Conservation (phyloP, 1,140 invertebrate genomes). For the Drosophila tristis region DNA sequence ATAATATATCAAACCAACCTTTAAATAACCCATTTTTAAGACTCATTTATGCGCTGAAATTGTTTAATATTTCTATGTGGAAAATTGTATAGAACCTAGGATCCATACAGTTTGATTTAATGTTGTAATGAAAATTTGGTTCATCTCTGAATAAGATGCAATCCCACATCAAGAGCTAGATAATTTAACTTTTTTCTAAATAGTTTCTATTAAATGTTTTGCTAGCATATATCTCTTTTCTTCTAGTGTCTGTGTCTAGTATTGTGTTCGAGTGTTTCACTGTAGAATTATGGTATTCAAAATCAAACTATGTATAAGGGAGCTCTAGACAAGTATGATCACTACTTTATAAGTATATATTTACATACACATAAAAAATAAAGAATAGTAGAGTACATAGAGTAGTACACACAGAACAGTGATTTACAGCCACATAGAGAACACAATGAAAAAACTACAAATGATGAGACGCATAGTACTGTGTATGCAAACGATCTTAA, state of each 20-base stretch:
- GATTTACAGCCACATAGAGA: constrained; percentile 2
- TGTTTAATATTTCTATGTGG: too few species aligned
- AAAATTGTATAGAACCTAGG: too few species aligned
- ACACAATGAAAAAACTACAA: constrained; percentile 55
- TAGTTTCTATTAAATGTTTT: background rate
- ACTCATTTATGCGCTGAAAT: too few species aligned
- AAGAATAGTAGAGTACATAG: constrained; percentile 12
- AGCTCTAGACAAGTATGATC: constrained; percentile 2
- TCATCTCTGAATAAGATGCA: too few species aligned
- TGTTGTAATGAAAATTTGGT: too few species aligned
- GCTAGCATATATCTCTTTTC: background rate
- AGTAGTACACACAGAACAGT: constrained; percentile 9
- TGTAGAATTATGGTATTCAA: constrained; percentile 15
- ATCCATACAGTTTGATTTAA: too few species aligned
- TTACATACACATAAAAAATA: constrained; percentile 17
- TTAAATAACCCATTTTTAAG: background rate
- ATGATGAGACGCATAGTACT: constrained; percentile 50
- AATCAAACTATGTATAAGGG: background rate
- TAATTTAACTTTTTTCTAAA: background rate
- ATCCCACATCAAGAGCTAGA: too few species aligned
- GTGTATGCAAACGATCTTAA: constrained; percentile 28
- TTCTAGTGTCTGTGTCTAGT: constrained; percentile 1
- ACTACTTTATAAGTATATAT: constrained; percentile 12
- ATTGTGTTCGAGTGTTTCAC: constrained; percentile 13
- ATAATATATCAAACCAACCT: background rate